A percentile compares a stretch with the other conserved stretches of the same genome.
These are phyloP conservation scores for Vicugna pacos DNA, from an alignment of 2,113 vertebrate genomes.

Conservation along the genomic window DNA sequence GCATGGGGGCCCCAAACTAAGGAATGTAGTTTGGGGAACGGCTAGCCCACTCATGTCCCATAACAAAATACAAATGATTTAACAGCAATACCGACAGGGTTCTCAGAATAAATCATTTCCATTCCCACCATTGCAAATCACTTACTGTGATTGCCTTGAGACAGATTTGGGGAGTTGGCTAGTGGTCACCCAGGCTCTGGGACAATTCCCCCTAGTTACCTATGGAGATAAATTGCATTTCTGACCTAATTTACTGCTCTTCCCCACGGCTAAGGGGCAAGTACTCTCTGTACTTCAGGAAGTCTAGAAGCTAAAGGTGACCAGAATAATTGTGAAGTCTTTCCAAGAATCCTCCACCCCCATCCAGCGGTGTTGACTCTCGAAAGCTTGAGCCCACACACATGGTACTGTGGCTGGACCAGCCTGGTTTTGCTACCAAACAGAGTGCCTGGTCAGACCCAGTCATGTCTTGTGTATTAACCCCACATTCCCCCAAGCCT, in stretches of 20 bases:
- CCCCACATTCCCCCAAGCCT: background rate
- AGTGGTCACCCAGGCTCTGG: constrained; percentile 42
- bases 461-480: background rate
- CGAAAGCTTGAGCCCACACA: background rate
- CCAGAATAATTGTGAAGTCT: background rate
- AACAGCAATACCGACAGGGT: constrained; percentile 55
- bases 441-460: background rate
- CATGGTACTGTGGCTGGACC: background rate
- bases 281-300: background rate
- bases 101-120: constrained; percentile 74
- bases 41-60: constrained; percentile 1
- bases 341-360: background rate
- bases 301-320: constrained; percentile 40
- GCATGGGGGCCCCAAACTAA: background rate
- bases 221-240: constrained; percentile 48
- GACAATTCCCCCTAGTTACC: constrained; percentile 45
- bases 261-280: constrained; percentile 25
- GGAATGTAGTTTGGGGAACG: constrained; percentile 37
- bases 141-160: constrained; percentile 56
- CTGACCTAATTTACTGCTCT: constrained; percentile 69
- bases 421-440: background rate
- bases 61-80: constrained; percentile 71
- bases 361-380: background rate
- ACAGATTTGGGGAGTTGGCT: constrained; percentile 26
- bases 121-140: constrained; percentile 69